phyloP scores from a whole-genome alignment of 2,888 invertebrate genomes.

The Tipula vernalis region DNA sequence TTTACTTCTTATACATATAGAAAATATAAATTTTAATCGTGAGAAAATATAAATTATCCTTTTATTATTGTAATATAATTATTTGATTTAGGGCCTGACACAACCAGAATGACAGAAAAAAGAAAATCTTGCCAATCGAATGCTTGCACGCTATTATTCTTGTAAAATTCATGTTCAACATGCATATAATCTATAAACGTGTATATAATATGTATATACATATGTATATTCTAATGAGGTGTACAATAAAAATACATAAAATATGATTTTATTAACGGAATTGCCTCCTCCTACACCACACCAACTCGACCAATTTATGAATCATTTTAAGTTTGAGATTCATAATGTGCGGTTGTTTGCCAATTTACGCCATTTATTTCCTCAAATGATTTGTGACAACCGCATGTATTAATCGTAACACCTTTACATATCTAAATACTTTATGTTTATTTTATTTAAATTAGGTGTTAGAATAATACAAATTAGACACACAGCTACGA shows the following conservation, averaged over 20 bases:
- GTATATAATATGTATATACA: background rate
- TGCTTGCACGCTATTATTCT: background rate
- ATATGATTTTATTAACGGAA: background rate
- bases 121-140: background rate
- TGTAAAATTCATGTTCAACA: background rate
- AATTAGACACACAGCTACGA: background rate
- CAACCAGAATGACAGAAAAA: background rate
- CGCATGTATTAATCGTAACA: background rate
- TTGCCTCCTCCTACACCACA: background rate
- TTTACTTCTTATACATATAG: background rate
- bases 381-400: background rate
- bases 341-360: background rate
- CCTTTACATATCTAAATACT: background rate
- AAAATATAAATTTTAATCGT: background rate
- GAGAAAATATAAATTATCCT: background rate
- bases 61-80: background rate
- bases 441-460: slow-evolving; percentile 4
- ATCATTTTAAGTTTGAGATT: background rate
- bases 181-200: background rate
- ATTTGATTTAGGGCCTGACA: background rate
- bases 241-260: background rate
- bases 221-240: background rate
- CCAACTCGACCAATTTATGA: background rate
- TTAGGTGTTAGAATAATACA: background rate
- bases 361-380: background rate